A percentile compares a stretch with the other conserved stretches of the same genome.
These are phyloP conservation scores for Amazona guildingii DNA, from an alignment of 2,113 vertebrate species.

Conservation along the genomic window DNA sequence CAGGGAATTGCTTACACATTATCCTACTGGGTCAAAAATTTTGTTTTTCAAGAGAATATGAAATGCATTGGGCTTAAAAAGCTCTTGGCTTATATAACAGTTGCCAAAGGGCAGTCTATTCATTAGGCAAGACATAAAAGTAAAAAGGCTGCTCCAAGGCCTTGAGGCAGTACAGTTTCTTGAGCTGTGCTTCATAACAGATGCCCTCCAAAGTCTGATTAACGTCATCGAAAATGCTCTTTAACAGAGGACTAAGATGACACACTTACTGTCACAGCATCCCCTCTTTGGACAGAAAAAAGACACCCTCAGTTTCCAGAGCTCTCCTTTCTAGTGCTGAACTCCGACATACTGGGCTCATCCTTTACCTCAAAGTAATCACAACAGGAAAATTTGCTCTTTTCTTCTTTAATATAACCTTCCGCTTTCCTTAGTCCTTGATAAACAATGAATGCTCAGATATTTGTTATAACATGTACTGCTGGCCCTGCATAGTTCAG, in stretches of 20 bases:
- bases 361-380: neutral
- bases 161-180: slow-evolving; percentile 32
- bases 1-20: neutral
- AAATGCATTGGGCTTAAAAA: slow-evolving; percentile 17
- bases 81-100: slow-evolving; percentile 22
- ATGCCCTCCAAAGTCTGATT: slow-evolving; percentile 48
- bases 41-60: slow-evolving; percentile 24
- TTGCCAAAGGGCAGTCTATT: slow-evolving; percentile 46
- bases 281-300: neutral
- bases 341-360: neutral
- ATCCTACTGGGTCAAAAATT: neutral
- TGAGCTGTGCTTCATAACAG: slow-evolving; percentile 19
- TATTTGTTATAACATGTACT: neutral
- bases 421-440: neutral
- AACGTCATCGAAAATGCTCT: slow-evolving; percentile 23
- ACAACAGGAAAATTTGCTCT: neutral
- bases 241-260: neutral
- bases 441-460: neutral
- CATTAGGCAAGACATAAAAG: slow-evolving; percentile 47
- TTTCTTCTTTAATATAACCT: neutral
- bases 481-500: neutral
- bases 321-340: neutral
- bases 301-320: neutral
- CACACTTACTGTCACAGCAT: neutral
- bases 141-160: slow-evolving; percentile 30